A percentile compares a stretch with the other conserved stretches of the same genome.
Conservation (phyloP, 1,140 invertebrate genomes). For the Drosophila tristis region DNA sequence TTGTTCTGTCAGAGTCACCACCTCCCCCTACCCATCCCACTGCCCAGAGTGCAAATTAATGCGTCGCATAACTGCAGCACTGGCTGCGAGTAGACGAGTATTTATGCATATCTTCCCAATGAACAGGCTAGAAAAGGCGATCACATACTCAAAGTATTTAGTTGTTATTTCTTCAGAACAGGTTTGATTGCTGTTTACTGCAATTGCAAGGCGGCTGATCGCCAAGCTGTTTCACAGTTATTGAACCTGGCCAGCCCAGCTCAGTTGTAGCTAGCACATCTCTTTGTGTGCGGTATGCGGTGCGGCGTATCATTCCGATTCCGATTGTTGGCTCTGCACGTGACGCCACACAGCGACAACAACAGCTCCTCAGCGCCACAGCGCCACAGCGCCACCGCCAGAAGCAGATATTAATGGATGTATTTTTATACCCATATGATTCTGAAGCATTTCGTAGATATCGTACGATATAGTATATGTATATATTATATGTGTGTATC, state of each 20-base stretch:
- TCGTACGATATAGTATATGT: not conserved
- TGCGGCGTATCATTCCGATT: conserved; percentile 9
- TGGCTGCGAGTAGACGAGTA: not conserved
- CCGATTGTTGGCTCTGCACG: conserved; percentile 21
- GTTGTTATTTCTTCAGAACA: conserved; percentile 25
- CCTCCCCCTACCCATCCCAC: no score
- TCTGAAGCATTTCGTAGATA: conserved; percentile 19
- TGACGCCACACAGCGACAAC: conserved; percentile 14
- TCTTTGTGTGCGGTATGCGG: not conserved
- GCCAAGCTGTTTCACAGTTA: conserved; percentile 19
- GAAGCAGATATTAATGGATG: conserved; percentile 37
- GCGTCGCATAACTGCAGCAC: conserved; percentile 21
- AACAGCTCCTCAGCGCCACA: not conserved
- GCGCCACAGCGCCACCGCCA: not conserved
- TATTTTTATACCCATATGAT: conserved; percentile 18
- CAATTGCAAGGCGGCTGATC: conserved; percentile 21
- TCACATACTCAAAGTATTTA: conserved; percentile 17
- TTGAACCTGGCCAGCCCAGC: conserved; percentile 29
- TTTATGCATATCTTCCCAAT: conserved; percentile 15
- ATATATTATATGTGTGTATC: not conserved
- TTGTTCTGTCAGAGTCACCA: conserved; percentile 33
- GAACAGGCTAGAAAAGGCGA: conserved; percentile 14
- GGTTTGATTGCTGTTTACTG: conserved; percentile 53
- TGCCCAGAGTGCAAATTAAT: conserved; percentile 21
- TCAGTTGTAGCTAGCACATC: conserved; percentile 3